Base-by-base conservation (phyloP, 1,140 invertebrate genomes). In the Lordiphosa clarofinis region DNA sequence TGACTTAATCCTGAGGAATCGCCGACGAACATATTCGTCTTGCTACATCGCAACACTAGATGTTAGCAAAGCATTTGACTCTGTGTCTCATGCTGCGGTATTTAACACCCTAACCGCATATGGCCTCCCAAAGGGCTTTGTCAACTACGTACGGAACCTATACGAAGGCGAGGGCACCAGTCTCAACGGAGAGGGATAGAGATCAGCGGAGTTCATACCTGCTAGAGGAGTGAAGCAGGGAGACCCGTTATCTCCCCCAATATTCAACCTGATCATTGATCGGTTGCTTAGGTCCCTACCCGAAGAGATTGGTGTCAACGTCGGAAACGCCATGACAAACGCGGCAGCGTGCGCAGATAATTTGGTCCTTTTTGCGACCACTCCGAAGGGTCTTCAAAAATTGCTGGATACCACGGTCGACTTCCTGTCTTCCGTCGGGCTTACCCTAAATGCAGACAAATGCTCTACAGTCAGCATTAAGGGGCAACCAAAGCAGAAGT, bases 181-280 rank as follows among this genome's bases (percentile, higher is more conserved):
- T 19, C 15, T 59, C 40, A 28, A 31, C 8, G 49, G 52, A 12
- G 39, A 38, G 4, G 31, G 44, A 12, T 44, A 38, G 33, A 11
- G 52, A 10, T 61, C 58, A 42, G 50, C 28, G 12, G 50, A 33
- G n/a, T 33, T 53, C 12, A 39, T 40, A 2, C 50, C 50, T 31
- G 52, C 46, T 0, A 42, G 48, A 53, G 61, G 47, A 4, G 61
- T 58, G 1, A 64, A 53, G 37, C 56, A 58, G 48, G 48, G 61
- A 28, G 48, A 58, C 19, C 55, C 40, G n/a, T 4, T 58, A n/a
- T 52, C 46, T 19, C 36, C 40, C 6, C 21, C 50, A 13, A 9
- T 58, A 56, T 63, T 63, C 21, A 63, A 63, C 8, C 5, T 62
- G 33, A 10, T 56, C 47, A 56, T 62, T 0, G 39, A 56, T 28